These are phyloP conservation scores for Formica exsecta DNA, from an alignment of 1,140 invertebrate genomes.

Conservation along the genomic window DNA sequence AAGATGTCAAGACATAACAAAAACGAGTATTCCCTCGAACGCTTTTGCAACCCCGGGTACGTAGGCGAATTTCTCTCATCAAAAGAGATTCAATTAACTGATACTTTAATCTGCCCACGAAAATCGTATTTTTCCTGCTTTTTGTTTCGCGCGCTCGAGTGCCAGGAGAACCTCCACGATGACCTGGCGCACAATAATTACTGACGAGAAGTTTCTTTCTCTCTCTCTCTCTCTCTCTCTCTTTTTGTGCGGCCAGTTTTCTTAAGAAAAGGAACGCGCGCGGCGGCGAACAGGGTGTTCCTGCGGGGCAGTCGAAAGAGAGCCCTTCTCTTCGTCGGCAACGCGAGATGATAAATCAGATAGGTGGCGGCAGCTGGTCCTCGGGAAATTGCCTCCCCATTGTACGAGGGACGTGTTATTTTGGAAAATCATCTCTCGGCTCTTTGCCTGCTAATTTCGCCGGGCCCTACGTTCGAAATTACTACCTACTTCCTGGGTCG, in stretches of 20 bases:
- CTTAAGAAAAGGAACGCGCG: conserved; percentile 35
- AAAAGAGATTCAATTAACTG: conserved; percentile 64
- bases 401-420: conserved; percentile 81
- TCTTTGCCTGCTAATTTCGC: conserved; percentile 84
- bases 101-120: conserved; percentile 60
- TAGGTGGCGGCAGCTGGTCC: conserved; percentile 83
- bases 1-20: conserved; percentile 4
- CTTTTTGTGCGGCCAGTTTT: conserved; percentile 35
- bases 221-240: too few species aligned
- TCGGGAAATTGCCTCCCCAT: conserved; percentile 80
- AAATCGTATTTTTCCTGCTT: conserved; percentile 60
- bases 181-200: conserved; percentile 62
- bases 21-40: neutral
- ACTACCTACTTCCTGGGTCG: conserved; percentile 80
- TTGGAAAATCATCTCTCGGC: conserved; percentile 84
- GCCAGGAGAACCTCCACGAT: conserved; percentile 47
- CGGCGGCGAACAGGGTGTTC: conserved; percentile 30
- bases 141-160: conserved; percentile 55
- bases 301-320: neutral
- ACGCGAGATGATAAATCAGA: conserved; percentile 83
- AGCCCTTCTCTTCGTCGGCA: conserved; percentile 25
- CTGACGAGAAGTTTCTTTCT: conserved; percentile 39
- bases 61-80: conserved; percentile 41
- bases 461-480: conserved; percentile 78
- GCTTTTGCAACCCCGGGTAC: conserved; percentile 20